These are phyloP conservation scores for Xyrauchen texanus DNA, from an alignment of 2,113 vertebrate species.

Conservation along the genomic window DNA sequence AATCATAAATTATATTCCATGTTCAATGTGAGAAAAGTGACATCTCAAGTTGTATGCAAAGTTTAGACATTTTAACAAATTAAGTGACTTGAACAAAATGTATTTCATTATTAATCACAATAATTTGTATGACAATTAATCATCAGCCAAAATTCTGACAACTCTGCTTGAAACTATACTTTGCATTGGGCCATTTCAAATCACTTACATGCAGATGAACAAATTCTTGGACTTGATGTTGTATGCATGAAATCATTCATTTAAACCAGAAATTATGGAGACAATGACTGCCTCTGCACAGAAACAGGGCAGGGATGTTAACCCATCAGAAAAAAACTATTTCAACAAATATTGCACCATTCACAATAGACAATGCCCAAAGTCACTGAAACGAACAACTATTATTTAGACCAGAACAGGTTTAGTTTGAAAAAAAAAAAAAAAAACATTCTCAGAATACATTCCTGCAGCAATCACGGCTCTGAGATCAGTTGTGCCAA, in stretches of 20 bases:
- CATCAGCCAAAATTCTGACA: too few relatives aligned
- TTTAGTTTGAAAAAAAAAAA: slow-evolving; percentile 11
- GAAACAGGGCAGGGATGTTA: slow-evolving; percentile 45
- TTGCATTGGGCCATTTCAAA: neutral
- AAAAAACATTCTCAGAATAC: slow-evolving; percentile 2
- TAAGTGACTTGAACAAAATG: too few relatives aligned
- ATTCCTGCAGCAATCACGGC: neutral
- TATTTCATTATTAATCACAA: too few relatives aligned
- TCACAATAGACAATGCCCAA: slow-evolving; percentile 48
- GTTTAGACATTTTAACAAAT: too few relatives aligned
- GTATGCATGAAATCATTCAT: slow-evolving; percentile 24
- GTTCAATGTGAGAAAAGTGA: too few relatives aligned
- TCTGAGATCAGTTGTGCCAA: slow-evolving; percentile 17
- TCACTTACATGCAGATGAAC: neutral
- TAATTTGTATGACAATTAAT: too few relatives aligned
- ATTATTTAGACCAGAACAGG: slow-evolving; percentile 44
- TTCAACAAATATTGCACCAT: slow-evolving; percentile 45
- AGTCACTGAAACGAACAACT: slow-evolving; percentile 43
- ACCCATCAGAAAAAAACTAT: slow-evolving; percentile 25
- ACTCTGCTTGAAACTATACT: neutral
- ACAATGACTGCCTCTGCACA: slow-evolving; percentile 25
- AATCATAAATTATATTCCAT: too few relatives aligned
- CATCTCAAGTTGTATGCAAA: too few relatives aligned
- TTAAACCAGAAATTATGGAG: slow-evolving; percentile 30
- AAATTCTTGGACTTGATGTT: slow-evolving; percentile 13